These are phyloP conservation scores for Acanthiza pusilla DNA, from an alignment of 2,797 vertebrate species.

Conservation along the genomic window DNA sequence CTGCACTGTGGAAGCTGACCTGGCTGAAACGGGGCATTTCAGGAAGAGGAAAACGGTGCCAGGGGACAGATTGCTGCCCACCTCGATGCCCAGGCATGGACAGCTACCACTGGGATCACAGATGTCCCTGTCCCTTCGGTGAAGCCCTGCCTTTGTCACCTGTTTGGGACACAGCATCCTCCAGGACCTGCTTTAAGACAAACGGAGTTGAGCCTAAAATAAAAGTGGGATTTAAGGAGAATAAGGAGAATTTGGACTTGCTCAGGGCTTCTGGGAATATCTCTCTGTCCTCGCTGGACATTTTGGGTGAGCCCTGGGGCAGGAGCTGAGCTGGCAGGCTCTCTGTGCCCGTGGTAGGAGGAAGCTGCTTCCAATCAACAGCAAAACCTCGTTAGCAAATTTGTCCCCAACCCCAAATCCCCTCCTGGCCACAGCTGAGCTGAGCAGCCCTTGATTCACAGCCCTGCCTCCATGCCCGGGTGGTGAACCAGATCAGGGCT, in stretches of 20 bases:
- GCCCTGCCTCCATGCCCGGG: neutral
- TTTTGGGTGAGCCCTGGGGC: neutral
- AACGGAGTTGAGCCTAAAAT: fast-evolving
- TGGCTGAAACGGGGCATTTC: neutral
- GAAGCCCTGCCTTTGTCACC: neutral
- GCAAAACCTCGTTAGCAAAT: neutral
- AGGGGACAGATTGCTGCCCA: neutral
- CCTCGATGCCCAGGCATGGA: fast-evolving
- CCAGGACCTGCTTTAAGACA: neutral
- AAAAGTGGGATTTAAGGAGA: neutral
- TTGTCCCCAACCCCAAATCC: neutral
- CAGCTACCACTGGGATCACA: neutral
- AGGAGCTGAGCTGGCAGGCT: neutral
- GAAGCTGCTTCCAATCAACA: neutral
- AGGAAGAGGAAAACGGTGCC: neutral
- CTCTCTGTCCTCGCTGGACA: neutral
- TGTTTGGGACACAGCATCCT: neutral
- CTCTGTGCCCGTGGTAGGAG: fast-evolving
- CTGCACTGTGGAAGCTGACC: fast-evolving
- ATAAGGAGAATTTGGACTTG: neutral
- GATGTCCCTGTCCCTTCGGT: neutral
- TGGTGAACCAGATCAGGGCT: neutral
- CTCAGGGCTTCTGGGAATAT: neutral
- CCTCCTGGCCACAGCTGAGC: neutral
- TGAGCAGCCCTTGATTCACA: neutral